Conservation (phyloP, 1,140 invertebrate species). For the Hylyphantes graminicola region DNA sequence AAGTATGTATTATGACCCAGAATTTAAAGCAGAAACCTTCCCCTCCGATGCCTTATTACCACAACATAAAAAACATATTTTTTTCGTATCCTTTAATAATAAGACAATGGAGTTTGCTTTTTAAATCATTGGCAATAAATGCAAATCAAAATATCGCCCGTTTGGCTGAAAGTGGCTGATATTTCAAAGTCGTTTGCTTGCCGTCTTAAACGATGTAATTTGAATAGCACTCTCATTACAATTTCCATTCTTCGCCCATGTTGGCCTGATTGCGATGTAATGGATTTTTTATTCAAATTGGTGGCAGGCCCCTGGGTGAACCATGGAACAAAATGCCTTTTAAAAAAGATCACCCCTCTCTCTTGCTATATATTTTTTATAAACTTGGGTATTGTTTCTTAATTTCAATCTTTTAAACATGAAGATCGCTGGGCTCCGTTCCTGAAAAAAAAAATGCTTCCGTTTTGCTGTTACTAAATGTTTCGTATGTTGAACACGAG, state of each 20-base stretch:
- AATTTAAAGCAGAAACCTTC: slow-evolving; percentile 44
- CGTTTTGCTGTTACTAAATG: background rate
- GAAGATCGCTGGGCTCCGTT: background rate
- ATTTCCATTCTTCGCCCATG: slow-evolving; percentile 29
- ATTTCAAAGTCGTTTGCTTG: slow-evolving; percentile 52
- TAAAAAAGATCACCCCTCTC: background rate
- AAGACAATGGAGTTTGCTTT: slow-evolving; percentile 36
- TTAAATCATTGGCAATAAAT: slow-evolving; percentile 58
- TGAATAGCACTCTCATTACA: slow-evolving; percentile 59
- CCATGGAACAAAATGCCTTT: background rate
- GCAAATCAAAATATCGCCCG: slow-evolving; percentile 45
- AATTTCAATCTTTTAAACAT: slow-evolving; percentile 40
- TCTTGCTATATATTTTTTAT: background rate
- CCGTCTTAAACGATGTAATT: slow-evolving; percentile 51
- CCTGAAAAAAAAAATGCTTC: background rate
- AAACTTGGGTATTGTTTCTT: background rate
- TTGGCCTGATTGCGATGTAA: slow-evolving; percentile 49
- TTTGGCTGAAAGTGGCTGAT: slow-evolving; percentile 22
- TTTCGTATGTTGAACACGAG: no score
- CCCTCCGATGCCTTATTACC: slow-evolving; percentile 16
- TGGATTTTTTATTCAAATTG: slow-evolving; percentile 59
- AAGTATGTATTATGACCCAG: slow-evolving; percentile 53
- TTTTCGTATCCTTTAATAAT: slow-evolving; percentile 49
- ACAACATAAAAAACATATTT: slow-evolving; percentile 34
- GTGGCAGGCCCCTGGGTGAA: slow-evolving; percentile 4